phyloP scores from a whole-genome alignment of 2,113 vertebrate genomes.

The Collichthys lucidus region DNA sequence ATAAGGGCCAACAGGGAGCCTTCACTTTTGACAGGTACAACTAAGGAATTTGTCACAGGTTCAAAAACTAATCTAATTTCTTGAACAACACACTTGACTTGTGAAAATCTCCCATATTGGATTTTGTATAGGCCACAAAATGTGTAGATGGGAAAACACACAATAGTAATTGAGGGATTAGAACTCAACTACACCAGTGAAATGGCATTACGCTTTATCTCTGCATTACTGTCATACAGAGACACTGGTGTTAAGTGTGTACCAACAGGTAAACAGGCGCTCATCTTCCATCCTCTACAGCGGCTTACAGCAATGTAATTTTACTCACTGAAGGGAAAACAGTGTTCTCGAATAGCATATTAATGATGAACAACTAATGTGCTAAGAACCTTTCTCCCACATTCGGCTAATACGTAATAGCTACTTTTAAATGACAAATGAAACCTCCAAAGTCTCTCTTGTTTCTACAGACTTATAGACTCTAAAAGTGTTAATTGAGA shows the following conservation, averaged over 20 bases:
- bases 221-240: constrained; percentile 61
- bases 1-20: constrained; percentile 86
- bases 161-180: constrained; percentile 83
- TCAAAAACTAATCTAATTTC: constrained; percentile 85
- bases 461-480: constrained; percentile 14
- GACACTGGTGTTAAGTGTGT: constrained; percentile 66
- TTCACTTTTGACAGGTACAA: constrained; percentile 85
- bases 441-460: constrained; percentile 18
- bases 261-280: constrained; percentile 64
- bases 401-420: constrained; percentile 7
- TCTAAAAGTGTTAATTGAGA: constrained; percentile 40
- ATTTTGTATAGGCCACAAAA: constrained; percentile 76
- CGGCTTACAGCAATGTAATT: constrained; percentile 46
- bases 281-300: constrained; percentile 39
- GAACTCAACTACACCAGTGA: constrained; percentile 70
- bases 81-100: constrained; percentile 81
- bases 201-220: constrained; percentile 72
- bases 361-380: constrained; percentile 23
- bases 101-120: constrained; percentile 81
- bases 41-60: constrained; percentile 84
- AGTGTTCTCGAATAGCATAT: constrained; percentile 25
- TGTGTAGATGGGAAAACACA: constrained; percentile 72
- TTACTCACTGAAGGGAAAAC: constrained; percentile 19
- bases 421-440: constrained; percentile 22
- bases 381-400: background rate